Evolutionary conservation across 2,797 vertebrate genomes (phyloP), one percentile per base, ranked within the genome.

Genomic region (Agapornis canus): DNA sequence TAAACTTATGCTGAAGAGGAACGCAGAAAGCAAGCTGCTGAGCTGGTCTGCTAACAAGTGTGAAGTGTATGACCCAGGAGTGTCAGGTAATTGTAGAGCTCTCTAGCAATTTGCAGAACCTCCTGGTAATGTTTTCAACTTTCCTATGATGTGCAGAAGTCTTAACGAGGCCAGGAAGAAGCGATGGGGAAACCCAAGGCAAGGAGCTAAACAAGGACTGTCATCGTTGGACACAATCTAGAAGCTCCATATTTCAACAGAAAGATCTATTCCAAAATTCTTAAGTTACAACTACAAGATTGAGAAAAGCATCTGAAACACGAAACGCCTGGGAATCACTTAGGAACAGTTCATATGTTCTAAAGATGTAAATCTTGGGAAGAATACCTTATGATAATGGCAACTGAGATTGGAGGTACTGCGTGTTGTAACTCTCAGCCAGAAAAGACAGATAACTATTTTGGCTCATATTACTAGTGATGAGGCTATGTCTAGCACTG

Each of bases 401-500:
- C 90, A 97, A 96, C 78, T 49, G 78, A 86, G 90, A 92, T 63
- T 93, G 97, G 96, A 98, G 97, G 97, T 97, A 96, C 94, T 97
- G 95, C 89, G 93, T 73, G 96, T 89, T 96, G 96, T 97, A 96
- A 97, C 95, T 96, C 97, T 96, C 97, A 91, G 98, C 97, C 98
- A 97, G 96, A 97, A 95, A 97, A 97, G 97, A 98, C 97, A 95
- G 97, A 98, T 98, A 98, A 98, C 98, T 98, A 97, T 97, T 98
- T 98, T 98, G 98, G 98, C 98, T 98, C 96, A 91, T 95, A 82
- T 97, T 98, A 97, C 96, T 91, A 82, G 94, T 94, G 97, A 98
- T 98, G 98, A 98, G 98, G 97, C 98, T 96, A 98, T 97, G 98
- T 98, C 98, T 98, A 97, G 97, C 72, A 75, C 95, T 97, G 97